Evolutionary conservation across 37 sponge, comb jelly and placozoan genomes (phyloP), one percentile per base, ranked within the genome.

Genomic region (Aplysina aerophoba): DNA sequence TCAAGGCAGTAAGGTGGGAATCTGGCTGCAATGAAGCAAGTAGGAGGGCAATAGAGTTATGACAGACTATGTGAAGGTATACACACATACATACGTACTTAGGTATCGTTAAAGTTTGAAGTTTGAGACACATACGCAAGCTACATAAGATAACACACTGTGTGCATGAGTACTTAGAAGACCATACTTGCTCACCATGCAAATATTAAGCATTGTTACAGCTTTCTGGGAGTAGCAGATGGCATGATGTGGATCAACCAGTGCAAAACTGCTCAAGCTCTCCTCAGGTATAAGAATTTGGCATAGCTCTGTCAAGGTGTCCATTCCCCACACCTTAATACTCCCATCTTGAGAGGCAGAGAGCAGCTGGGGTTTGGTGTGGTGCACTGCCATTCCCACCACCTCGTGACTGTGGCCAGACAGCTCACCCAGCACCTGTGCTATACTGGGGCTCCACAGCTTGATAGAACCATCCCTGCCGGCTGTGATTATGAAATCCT

Each of bases 321-420:
- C 81, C 57, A 93, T 44, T 40, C 84, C 38, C 94, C 94, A 93
- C 28, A 79, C 72, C 8, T 69, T 56, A 19, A 93, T 30, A 31
- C 83, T 84, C 16, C 88, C 88, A 80, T 93, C 94, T 27, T 63
- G 55, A 3, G 91, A 89, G n/a, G 88, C 84, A 3, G 94, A 87
- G 20, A 89, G 17, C 20, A 93, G 21, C 68, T 73, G 83, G 0
- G 88, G 82, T 22, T 65, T 60, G n/a, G 12, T 53, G 14, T 85
- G 85, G 40, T 88, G 92, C 24, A 55, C 59, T 24, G 53, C 58
- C 68, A 91, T 28, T 0, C 72, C 83, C 64, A 66, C 35, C 25
- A 37, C n/a, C 28, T 34, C 4, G 55, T 16, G 0, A 0, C 38
- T 27, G 34, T 41, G 25, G 69, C 40, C 55, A 6, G 72, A 11